Percentiles rank a stretch among this genome's conserved stretches.
Conservation (phyloP, 2,888 invertebrate species). For the Acholoe squamosa region DNA sequence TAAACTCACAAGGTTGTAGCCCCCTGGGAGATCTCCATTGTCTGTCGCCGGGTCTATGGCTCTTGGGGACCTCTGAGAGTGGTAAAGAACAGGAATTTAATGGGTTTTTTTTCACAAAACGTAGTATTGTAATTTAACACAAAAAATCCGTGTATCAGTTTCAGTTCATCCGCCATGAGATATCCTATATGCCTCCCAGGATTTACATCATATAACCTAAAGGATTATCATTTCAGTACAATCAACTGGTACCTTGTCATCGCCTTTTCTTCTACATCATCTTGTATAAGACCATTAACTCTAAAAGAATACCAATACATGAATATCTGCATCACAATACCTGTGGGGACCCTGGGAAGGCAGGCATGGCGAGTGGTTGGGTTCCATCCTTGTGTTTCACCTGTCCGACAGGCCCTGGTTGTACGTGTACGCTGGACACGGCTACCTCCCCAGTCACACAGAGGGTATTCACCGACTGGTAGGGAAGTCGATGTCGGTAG, state of each 20-base stretch:
- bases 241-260: no score
- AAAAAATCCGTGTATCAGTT: neutral
- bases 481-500: constrained; percentile 53
- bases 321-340: neutral
- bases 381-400: constrained; percentile 49
- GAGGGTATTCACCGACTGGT: constrained; percentile 45
- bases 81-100: neutral
- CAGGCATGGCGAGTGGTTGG: constrained; percentile 56
- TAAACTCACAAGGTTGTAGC: constrained; percentile 39
- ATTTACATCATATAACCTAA: neutral
- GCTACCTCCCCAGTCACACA: constrained; percentile 32
- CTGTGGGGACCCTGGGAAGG: constrained; percentile 53
- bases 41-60: neutral
- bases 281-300: neutral
- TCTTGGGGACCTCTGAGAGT: constrained; percentile 17
- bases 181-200: neutral
- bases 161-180: neutral
- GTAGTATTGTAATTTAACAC: neutral
- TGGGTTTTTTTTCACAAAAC: neutral
- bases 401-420: constrained; percentile 50
- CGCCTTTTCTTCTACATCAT: no score
- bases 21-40: neutral
- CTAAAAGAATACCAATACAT: neutral
- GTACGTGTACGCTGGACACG: constrained; percentile 46
- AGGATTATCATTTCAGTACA: no score